phyloP scores from a whole-genome alignment of 2,113 vertebrate genomes.

The Maccullochella peelii region DNA sequence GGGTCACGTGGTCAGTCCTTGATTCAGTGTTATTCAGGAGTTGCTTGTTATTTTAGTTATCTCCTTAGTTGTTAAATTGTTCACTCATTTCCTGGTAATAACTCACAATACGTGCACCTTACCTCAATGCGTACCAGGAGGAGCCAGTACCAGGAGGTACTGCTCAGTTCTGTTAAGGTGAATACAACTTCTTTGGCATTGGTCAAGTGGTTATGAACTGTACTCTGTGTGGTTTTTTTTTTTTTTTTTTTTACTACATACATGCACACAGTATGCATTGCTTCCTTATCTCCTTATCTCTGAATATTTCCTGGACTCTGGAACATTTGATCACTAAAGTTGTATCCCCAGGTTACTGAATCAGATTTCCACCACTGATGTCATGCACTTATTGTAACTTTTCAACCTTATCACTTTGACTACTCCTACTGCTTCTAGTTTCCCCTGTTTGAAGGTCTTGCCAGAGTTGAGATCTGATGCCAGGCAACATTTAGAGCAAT shows the following conservation, averaged over 20 bases:
- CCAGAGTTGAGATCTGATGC: constrained; percentile 20
- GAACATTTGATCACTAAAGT: background rate
- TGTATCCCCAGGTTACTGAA: background rate
- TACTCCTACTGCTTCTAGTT: constrained; percentile 11
- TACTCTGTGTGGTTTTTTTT: too few relatives aligned
- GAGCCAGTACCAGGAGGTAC: background rate
- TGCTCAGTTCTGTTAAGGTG: background rate
- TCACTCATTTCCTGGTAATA: background rate
- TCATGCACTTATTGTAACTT: background rate
- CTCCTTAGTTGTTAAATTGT: too few relatives aligned
- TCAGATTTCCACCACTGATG: background rate
- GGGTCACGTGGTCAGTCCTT: background rate
- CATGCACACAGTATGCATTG: too few relatives aligned
- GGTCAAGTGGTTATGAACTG: background rate
- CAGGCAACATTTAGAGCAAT: background rate
- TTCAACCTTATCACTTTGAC: constrained; percentile 12
- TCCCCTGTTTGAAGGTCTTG: constrained; percentile 18
- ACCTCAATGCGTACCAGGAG: too few relatives aligned
- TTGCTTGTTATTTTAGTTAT: background rate
- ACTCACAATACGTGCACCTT: background rate
- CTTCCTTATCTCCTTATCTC: constrained; percentile 5
- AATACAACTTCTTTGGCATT: background rate
- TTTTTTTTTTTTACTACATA: too few relatives aligned
- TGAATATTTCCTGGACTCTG: constrained; percentile 21
- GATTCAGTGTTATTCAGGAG: background rate